phyloP scores from a whole-genome alignment of 2,113 vertebrate genomes.

The Gavia stellata region DNA sequence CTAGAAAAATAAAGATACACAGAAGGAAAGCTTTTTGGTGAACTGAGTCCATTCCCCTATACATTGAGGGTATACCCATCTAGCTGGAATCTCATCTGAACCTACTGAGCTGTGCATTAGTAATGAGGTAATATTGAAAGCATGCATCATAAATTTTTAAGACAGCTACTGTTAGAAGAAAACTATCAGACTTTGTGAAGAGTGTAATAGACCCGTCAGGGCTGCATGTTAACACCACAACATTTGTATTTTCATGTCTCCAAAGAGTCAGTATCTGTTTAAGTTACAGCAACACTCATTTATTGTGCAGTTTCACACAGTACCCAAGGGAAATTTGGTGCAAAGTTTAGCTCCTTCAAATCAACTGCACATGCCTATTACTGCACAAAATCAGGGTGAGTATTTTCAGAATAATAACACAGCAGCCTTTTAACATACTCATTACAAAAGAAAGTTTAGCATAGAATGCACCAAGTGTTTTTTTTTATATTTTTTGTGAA shows the following conservation, averaged over 20 bases:
- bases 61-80: fast-evolving
- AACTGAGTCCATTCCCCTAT: background rate
- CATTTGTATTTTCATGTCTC: slow-evolving; percentile 23
- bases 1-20: background rate
- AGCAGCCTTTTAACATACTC: background rate
- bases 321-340: slow-evolving; percentile 18
- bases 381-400: background rate
- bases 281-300: slow-evolving; percentile 8
- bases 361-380: background rate
- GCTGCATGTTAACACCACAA: background rate
- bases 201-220: slow-evolving; percentile 9
- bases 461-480: background rate
- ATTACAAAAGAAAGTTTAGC: background rate
- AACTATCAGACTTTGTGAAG: background rate
- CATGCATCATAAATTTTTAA: slow-evolving; percentile 19
- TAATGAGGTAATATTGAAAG: background rate
- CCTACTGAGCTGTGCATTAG: background rate
- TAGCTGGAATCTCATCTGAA: background rate
- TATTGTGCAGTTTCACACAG: slow-evolving; percentile 22
- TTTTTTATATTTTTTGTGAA: background rate
- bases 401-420: background rate
- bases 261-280: background rate
- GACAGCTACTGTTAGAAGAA: background rate
- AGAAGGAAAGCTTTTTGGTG: background rate
- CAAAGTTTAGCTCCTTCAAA: slow-evolving; percentile 1